Evolutionary conservation across 2,888 invertebrate genomes (phyloP), one percentile per base, ranked within the genome.

Genomic region (Mechanitis mazaeus): DNA sequence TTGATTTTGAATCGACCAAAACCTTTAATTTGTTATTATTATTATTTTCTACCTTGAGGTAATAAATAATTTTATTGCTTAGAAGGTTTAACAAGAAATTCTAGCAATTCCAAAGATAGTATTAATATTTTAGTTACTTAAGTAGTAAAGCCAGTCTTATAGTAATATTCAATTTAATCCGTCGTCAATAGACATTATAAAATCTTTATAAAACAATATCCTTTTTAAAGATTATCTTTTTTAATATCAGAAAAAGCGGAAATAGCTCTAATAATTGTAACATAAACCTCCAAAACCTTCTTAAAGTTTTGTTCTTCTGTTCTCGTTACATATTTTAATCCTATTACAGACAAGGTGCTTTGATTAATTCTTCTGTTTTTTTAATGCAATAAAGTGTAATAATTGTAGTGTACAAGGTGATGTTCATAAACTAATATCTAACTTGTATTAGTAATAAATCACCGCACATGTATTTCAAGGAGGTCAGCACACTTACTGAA

Each of bases 401-500:
- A 47, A 47, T 47, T 47, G n/a, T 47, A 47, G 12, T n/a, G 2
- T 47, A 47, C 6, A 47, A 20, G 35, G 35, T 6, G 47, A 47
- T n/a, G 20, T 47, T 28, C 28, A 47, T 12, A 47, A 47, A 47
- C 47, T 47, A 47, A 47, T 47, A n/a, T 47, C 12, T 47, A 47
- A n/a, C 4, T 47, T 11, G 47, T 20, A 47, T 47, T 20, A 47
- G 20, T 20, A n/a, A 47, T 47, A 12, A n/a, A n/a, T 47, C 47
- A 47, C 47, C 7, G 47, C 35, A 2, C 20, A 20, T 47, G 47
- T 47, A 47, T 47, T 47, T 47, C n/a, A 47, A n/a, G n/a, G n/a
- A 28, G 12, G 47, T n/a, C n/a, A 20, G 47, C n/a, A 7, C n/a
- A 47, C 28, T 47, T 35, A 35, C 35, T 35, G 6, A 35, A 35